Conservation (phyloP, 2,888 invertebrate species). For the Zygogramma bicolorata region DNA sequence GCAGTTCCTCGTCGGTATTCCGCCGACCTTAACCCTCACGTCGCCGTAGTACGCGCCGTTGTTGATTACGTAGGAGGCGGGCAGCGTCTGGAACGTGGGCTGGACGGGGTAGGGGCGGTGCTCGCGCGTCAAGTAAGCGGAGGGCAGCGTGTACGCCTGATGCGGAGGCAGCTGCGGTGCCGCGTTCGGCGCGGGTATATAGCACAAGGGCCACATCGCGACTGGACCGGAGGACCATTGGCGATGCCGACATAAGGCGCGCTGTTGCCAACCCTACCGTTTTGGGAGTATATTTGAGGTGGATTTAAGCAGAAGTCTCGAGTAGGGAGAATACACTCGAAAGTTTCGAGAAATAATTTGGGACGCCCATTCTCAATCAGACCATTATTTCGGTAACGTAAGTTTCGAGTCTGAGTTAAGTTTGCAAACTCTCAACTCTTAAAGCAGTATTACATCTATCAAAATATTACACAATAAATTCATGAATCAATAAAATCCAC, state of each 20-base stretch:
- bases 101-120: conserved; percentile 35
- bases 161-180: conserved; percentile 37
- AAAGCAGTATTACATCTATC: too few relatives aligned
- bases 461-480: too few relatives aligned
- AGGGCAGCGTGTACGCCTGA: conserved; percentile 61
- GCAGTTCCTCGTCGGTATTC: conserved; percentile 3
- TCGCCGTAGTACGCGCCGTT: conserved; percentile 36
- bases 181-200: conserved; percentile 56
- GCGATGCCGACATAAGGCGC: not conserved
- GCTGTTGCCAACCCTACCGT: too few relatives aligned
- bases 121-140: conserved; percentile 40
- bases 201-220: conserved; percentile 65
- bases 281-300: too few relatives aligned
- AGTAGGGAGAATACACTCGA: too few relatives aligned
- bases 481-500: too few relatives aligned
- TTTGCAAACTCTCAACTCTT: too few relatives aligned
- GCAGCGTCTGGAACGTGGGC: conserved; percentile 54
- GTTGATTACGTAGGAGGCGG: conserved; percentile 57
- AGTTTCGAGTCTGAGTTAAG: too few relatives aligned
- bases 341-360: too few relatives aligned
- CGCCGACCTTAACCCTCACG: conserved; percentile 26
- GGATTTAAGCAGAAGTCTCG: too few relatives aligned
- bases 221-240: conserved; percentile 43
- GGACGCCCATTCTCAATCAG: too few relatives aligned
- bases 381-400: too few relatives aligned